A percentile compares a stretch with the other conserved stretches of the same genome.
phyloP scores from a whole-genome alignment of 2,797 vertebrate genomes.

The Macropus fuliginosus region DNA sequence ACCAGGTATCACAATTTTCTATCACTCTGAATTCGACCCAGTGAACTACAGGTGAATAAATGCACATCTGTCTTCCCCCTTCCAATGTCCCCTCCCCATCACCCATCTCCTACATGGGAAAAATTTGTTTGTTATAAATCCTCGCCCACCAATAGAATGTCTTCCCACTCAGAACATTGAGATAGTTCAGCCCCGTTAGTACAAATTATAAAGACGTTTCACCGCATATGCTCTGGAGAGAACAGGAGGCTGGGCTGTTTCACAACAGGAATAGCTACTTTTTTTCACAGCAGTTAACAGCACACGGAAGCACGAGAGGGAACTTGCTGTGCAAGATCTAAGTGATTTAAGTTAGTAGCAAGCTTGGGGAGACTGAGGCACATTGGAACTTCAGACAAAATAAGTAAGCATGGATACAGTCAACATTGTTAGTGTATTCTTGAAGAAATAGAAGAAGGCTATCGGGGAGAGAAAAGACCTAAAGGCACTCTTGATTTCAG shows the following conservation, averaged over 20 bases:
- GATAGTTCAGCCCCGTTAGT: slow-evolving; percentile 72
- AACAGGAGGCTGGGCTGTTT: slow-evolving; percentile 74
- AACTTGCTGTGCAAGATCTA: slow-evolving; percentile 46
- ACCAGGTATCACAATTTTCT: slow-evolving; percentile 70
- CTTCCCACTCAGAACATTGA: slow-evolving; percentile 78
- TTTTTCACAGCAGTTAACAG: slow-evolving; percentile 65
- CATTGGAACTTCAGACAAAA: neutral
- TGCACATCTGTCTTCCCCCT: slow-evolving; percentile 58
- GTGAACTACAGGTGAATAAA: slow-evolving; percentile 70
- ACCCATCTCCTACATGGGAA: slow-evolving; percentile 63
- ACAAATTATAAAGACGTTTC: slow-evolving; percentile 72
- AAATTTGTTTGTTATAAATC: slow-evolving; percentile 78
- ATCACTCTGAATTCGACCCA: slow-evolving; percentile 76
- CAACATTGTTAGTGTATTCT: neutral
- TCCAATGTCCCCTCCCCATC: slow-evolving; percentile 69
- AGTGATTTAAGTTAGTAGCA: slow-evolving; percentile 25
- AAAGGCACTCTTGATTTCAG: neutral
- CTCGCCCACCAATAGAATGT: slow-evolving; percentile 78
- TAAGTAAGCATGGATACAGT: neutral
- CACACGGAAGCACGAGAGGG: slow-evolving; percentile 42
- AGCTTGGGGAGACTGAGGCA: slow-evolving; percentile 40
- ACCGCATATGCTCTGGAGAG: slow-evolving; percentile 69
- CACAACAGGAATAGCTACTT: slow-evolving; percentile 73
- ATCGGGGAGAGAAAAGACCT: neutral
- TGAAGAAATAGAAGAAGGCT: slow-evolving; percentile 31